These are phyloP conservation scores for Heterodera schachtii DNA, from an alignment of 1,140 invertebrate genomes.

Conservation along the genomic window DNA sequence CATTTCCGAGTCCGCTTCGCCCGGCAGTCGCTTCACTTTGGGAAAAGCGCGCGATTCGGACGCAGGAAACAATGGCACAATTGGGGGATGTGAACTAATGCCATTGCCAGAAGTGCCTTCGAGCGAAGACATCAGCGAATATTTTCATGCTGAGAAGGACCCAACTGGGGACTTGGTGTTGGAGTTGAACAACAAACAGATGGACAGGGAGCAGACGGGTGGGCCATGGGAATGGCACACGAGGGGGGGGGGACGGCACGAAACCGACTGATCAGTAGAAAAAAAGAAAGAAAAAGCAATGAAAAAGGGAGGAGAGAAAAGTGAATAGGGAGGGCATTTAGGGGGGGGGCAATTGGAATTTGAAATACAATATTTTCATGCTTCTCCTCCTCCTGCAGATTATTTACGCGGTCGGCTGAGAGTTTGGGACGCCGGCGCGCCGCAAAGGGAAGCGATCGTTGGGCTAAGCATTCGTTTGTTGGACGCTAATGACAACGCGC, in stretches of 20 bases:
- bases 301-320: too few relatives aligned
- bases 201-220: constrained; percentile 11
- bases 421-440: constrained; percentile 8
- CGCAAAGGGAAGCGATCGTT: neutral
- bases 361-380: neutral
- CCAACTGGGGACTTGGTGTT: neutral
- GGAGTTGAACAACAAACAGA: neutral
- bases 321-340: too few relatives aligned
- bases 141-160: neutral
- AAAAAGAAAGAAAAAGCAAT: too few relatives aligned
- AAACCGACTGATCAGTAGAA: too few relatives aligned
- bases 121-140: neutral
- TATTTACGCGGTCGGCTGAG: neutral
- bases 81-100: neutral
- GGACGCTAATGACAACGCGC: constrained; percentile 26
- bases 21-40: neutral
- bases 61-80: constrained; percentile 17
- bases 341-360: too few relatives aligned
- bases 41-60: constrained; percentile 5
- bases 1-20: neutral
- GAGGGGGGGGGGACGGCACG: too few relatives aligned
- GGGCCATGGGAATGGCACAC: neutral
- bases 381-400: neutral
- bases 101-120: neutral
- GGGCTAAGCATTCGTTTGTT: neutral